Evolutionary conservation across 2,797 vertebrate species (phyloP), one percentile per base, ranked within the genome.

Genomic region (Dallia pectoralis): DNA sequence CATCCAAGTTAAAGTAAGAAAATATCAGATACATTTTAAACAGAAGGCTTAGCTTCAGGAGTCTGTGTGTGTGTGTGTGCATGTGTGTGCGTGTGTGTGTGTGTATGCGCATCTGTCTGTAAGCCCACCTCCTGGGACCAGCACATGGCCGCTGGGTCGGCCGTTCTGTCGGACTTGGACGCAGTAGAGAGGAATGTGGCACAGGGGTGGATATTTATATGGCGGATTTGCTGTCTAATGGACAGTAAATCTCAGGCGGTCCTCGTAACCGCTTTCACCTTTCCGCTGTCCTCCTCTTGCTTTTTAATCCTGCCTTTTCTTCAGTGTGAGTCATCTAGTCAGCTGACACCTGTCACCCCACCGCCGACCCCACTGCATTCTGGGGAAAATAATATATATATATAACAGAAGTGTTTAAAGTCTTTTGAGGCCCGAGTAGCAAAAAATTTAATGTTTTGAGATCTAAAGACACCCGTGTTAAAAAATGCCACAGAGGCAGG

Each of bases 161-260:
- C 51, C n/a, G 51, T 19, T 56, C 51, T 9, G 8, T 3, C 9
- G n/a, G 51, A 56, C 88, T 92, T 92, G 91, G 91, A 91, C 85
- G 88, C 86, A 84, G 85, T 90, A 91, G 88, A 92, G 91, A 92
- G 87, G 86, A 87, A 89, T 86, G 88, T 91, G 51, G n/a, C 91
- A 89, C 88, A 69, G 80, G 76, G 86, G 87, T 91, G 51, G 51
- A 22, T 90, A 92, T 93, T 91, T 93, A 89, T 82, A 61, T 74
- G 84, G 22, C 86, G 69, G 83, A 87, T 92, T 91, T 91, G 65
- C 61, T 25, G 15, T 71, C 66, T 82, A 74, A 74, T 73, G 63
- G 72, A 74, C 69, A 44, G 73, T 82, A 77, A 82, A 82, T 79
- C 80, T 76, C 53, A 14, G 53, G 49, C 16, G 44, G 11, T 16